These are phyloP conservation scores for Labeo calbasu DNA, from an alignment of 2,797 vertebrate genomes.

Conservation along the genomic window DNA sequence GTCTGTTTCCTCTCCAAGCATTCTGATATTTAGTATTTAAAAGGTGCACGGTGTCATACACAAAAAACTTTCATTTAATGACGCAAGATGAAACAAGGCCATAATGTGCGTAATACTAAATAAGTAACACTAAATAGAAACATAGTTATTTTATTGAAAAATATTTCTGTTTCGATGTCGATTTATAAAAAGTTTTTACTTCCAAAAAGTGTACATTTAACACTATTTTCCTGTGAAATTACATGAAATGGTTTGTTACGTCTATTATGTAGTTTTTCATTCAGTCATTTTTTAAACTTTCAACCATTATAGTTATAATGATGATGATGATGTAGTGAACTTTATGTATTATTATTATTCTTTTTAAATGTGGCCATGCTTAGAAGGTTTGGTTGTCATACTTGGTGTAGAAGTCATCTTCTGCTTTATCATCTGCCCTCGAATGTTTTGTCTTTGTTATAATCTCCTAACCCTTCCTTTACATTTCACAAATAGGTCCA, in stretches of 20 bases:
- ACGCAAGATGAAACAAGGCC: too few species aligned
- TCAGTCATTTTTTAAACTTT: background rate
- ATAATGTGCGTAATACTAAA: too few species aligned
- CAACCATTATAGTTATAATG: background rate
- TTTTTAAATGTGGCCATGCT: background rate
- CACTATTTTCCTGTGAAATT: too few species aligned
- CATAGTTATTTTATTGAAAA: too few species aligned
- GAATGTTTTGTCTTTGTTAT: background rate
- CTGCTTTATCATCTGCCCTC: background rate
- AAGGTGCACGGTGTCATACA: too few species aligned
- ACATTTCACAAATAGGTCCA: background rate
- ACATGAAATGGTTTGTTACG: too few species aligned
- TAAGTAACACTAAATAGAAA: too few species aligned
- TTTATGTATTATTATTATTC: background rate
- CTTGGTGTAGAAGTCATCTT: conserved; percentile 5
- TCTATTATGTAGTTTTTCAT: too few species aligned
- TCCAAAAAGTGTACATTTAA: too few species aligned
- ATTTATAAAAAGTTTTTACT: too few species aligned
- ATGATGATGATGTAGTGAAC: background rate
- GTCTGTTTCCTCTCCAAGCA: background rate
- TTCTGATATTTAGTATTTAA: background rate
- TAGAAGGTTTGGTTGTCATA: background rate
- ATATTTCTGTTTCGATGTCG: too few species aligned
- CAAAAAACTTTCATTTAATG: too few species aligned
- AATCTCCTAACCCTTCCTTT: background rate